Evolutionary conservation across 2,888 invertebrate species (phyloP).

Genomic region (Polietes domitor): DNA sequence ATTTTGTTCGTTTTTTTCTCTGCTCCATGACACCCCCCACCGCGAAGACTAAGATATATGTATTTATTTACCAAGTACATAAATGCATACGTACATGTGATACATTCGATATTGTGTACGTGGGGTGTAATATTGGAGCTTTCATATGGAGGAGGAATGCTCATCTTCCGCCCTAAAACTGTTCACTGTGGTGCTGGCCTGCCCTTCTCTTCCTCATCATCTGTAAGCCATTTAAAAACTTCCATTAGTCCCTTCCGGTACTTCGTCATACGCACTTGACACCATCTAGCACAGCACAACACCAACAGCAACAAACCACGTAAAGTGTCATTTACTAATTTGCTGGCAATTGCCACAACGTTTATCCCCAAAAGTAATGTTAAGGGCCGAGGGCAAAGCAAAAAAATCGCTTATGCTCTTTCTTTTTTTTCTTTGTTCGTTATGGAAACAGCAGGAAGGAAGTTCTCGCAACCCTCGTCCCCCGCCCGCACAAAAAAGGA

Average conservation of each 20-base stretch:
- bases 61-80: too few relatives aligned
- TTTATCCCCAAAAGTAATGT: constrained; percentile 54
- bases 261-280: neutral
- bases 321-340: constrained; percentile 59
- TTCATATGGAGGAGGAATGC: too few relatives aligned
- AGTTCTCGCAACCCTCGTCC: neutral
- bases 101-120: too few relatives aligned
- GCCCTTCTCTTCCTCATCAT: too few relatives aligned
- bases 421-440: too few relatives aligned
- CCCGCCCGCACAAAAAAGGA: neutral
- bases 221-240: neutral
- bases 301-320: constrained; percentile 21
- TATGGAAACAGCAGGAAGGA: neutral
- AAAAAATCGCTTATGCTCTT: neutral
- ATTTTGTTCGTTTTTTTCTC: too few relatives aligned
- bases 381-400: neutral
- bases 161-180: too few relatives aligned
- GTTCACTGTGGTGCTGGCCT: too few relatives aligned
- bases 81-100: too few relatives aligned
- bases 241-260: neutral
- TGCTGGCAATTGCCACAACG: constrained; percentile 53
- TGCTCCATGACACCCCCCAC: too few relatives aligned
- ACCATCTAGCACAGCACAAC: neutral
- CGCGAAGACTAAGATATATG: too few relatives aligned
- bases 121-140: too few relatives aligned